Evolutionary conservation across 2,797 vertebrate genomes (phyloP), one percentile per base, ranked within the genome.

Genomic region (Pipistrellus pipistrellus): DNA sequence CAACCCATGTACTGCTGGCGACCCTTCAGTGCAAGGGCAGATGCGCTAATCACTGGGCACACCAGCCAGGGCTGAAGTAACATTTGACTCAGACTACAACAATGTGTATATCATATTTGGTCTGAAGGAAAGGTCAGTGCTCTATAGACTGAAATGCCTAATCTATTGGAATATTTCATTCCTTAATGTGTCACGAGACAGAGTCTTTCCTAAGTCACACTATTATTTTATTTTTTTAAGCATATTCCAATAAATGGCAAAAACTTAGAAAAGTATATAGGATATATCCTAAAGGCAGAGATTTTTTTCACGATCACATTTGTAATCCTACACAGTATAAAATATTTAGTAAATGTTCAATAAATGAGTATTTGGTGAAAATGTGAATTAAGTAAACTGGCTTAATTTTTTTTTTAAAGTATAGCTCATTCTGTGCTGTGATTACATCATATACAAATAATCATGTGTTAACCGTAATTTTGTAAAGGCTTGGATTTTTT

Each of bases 331-430:
- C 3, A 68, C 23, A 73, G 30, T 89, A 15, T 18, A 35, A 51
- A 92, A 68, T 91, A 77, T 32, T 55, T 66, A 83, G 8, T 76
- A 78, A 85, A 71, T 76, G 38, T 88, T 53, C 10, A 62, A 0
- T 94, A 78, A 89, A 46, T 85, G 25, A 73, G 32, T 38, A 20
- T 68, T 94, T 87, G 17, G 8, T 78, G 18, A 18, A 57, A 68
- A 93, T 71, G 8, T 80, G 32, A 95, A 78, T 78, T 92, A 86
- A 62, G 35, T 66, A 69, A 94, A 83, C 32, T 88, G 30, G 13
- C 77, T 88, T 97, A 88, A 87, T 48, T 0, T 72, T 83, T 83
- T 84, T 80, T 82, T 18, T 53, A 1, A 53, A 71, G 10, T 68
- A 18, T 1, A 84, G 4, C n/a, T 84, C 41, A 69, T 88, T 90